A percentile compares a stretch with the other conserved stretches of the same genome.
These are phyloP conservation scores for Charanyca ferruginea DNA, from an alignment of 2,888 invertebrate species.

Conservation along the genomic window DNA sequence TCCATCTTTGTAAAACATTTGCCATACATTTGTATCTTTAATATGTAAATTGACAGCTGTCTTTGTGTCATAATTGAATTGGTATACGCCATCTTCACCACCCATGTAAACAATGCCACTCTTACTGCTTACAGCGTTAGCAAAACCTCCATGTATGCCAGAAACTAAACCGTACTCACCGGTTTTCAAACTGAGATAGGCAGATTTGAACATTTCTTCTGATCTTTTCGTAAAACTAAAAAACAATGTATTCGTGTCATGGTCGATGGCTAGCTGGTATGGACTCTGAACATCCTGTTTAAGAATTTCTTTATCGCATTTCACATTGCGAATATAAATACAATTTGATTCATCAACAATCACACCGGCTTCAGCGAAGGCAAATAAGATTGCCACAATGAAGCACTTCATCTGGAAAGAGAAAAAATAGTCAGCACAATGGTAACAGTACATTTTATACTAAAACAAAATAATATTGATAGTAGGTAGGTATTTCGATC, in stretches of 20 bases:
- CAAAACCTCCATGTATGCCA: slow-evolving; percentile 77
- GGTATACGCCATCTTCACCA: slow-evolving; percentile 77
- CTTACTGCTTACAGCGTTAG: slow-evolving; percentile 74
- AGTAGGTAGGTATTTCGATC: too few species aligned
- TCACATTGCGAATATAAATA: slow-evolving; percentile 16
- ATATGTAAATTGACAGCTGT: slow-evolving; percentile 66
- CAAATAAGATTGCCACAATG: slow-evolving; percentile 43
- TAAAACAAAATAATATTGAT: too few species aligned
- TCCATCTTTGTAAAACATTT: slow-evolving; percentile 78
- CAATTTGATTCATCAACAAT: slow-evolving; percentile 25
- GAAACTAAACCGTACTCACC: slow-evolving; percentile 69
- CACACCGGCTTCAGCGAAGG: slow-evolving; percentile 52
- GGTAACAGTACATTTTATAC: not conserved
- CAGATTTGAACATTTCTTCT: slow-evolving; percentile 68
- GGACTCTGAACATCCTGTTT: slow-evolving; percentile 70
- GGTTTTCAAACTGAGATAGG: slow-evolving; percentile 76
- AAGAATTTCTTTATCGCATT: slow-evolving; percentile 69
- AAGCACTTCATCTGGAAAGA: slow-evolving; percentile 69
- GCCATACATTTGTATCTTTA: slow-evolving; percentile 77
- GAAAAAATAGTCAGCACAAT: not conserved
- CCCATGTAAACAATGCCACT: slow-evolving; percentile 78
- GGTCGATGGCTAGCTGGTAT: slow-evolving; percentile 81
- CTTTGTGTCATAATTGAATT: slow-evolving; percentile 73
- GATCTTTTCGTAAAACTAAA: slow-evolving; percentile 74
- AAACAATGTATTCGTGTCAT: slow-evolving; percentile 79